Base-by-base conservation (phyloP, 2,797 vertebrate species). In the Petrocephalus schoutedeni region DNA sequence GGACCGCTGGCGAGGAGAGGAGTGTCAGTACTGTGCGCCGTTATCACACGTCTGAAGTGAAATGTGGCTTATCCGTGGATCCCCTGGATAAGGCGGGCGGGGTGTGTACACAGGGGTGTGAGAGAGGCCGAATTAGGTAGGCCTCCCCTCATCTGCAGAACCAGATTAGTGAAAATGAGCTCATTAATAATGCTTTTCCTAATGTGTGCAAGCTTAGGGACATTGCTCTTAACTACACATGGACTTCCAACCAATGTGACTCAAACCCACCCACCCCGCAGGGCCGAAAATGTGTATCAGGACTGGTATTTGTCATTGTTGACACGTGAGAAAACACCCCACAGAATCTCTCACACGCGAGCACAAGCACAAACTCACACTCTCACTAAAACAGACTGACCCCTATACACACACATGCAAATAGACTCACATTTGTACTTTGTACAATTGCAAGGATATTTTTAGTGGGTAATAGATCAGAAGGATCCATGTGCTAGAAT, bases 291-390 rank as follows among this genome's bases (percentile, higher is more conserved):
- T 83, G 41, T 83, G 7, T 3, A 32, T 67, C 19, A 21, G 16
- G 53, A 9, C 53, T n/a, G 54, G 1, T 58, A 16, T 57, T 57
- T 41, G 54, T 16, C 87, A 8, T 61, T 32, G 56, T 10, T 58
- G 56, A 90, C 74, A 41, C 19, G 61, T 28, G 64, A 67, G 87
- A 77, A 82, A n/a, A 49, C 51, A 85, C 7, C 61, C 71, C 59
- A 80, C 16, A 51, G n/a, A 77, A 85, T 19, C 83, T 51, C 32
- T n/a, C 8, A 19, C 88, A 82, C 57, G 87, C 71, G 59, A 12
- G 19, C 53, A 77, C 54, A 36, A 53, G 51, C 8, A 32, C 45
- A 36, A 5, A 67, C 58, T 67, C 51, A 80, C 32, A 83, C 41
- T 45, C 41, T 45, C 41, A 45, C 4, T 3, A 45, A 45, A 71